Evolutionary conservation across 2,888 invertebrate genomes (phyloP).

Genomic region (Agrotis puta): DNA sequence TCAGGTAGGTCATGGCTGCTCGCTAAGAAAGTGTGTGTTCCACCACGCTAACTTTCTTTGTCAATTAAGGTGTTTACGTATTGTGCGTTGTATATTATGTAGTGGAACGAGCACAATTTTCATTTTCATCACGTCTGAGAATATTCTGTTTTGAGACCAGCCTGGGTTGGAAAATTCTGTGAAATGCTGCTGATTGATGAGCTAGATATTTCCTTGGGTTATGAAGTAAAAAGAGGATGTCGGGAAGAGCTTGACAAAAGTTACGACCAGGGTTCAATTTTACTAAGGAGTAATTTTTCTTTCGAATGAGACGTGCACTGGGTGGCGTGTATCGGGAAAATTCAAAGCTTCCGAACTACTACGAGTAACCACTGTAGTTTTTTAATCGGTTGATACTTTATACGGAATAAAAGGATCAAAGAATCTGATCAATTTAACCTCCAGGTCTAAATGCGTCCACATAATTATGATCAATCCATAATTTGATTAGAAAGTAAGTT

Average conservation of each 20-base stretch:
- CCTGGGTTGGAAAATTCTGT: constrained; percentile 20
- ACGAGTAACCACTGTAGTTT: neutral
- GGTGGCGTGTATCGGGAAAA: too few relatives aligned
- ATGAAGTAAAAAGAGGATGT: too few relatives aligned
- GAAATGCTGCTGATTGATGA: constrained; percentile 10
- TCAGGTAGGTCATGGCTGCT: constrained; percentile 59
- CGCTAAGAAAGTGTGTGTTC: constrained; percentile 56
- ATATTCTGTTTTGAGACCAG: constrained; percentile 52
- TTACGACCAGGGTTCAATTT: too few relatives aligned
- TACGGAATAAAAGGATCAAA: neutral
- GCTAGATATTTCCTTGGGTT: neutral
- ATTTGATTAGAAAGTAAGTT: constrained; percentile 37
- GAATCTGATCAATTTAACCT: constrained; percentile 14
- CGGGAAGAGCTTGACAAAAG: too few relatives aligned
- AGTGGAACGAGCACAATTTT: constrained; percentile 39
- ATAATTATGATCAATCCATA: constrained; percentile 26
- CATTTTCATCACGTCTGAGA: constrained; percentile 52
- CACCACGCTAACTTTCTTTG: constrained; percentile 59
- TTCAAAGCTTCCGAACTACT: too few relatives aligned
- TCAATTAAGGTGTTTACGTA: constrained; percentile 52
- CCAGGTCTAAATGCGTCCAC: neutral
- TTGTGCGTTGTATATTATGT: constrained; percentile 37
- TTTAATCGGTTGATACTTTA: neutral
- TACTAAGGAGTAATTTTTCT: too few relatives aligned
- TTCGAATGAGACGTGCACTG: too few relatives aligned